A percentile compares a stretch with the other conserved stretches of the same genome.
phyloP scores from a whole-genome alignment of 2,888 invertebrate genomes.

The Parochlus steinenii region DNA sequence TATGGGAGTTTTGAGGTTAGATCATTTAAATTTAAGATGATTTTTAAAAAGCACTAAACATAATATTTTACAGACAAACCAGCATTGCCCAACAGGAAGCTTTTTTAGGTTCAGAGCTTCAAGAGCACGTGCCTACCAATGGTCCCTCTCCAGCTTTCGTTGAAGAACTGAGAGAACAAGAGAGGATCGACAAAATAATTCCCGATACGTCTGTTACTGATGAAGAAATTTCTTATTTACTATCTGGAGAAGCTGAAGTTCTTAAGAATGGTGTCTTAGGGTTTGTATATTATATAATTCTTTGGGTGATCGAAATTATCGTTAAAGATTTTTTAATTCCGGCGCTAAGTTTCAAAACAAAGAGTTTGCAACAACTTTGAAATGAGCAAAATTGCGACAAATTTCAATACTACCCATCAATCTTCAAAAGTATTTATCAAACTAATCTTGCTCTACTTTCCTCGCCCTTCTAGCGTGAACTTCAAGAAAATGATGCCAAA shows the following conservation, averaged over 20 bases:
- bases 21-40: neutral
- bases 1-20: slow-evolving; percentile 52
- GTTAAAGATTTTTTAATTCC: no score
- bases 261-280: slow-evolving; percentile 49
- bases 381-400: no score
- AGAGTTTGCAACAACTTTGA: no score
- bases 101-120: neutral
- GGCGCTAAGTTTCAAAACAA: no score
- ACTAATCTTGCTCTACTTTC: no score
- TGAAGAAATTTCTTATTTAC: slow-evolving; percentile 47
- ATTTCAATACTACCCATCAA: no score
- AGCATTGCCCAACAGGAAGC: no score
- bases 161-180: slow-evolving; percentile 18
- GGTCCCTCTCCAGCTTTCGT: neutral
- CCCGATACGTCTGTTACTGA: slow-evolving; percentile 32
- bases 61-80: neutral
- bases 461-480: slow-evolving; percentile 38
- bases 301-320: slow-evolving; percentile 1
- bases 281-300: slow-evolving; percentile 25
- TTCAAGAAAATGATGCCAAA: slow-evolving; percentile 50
- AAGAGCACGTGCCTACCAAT: neutral
- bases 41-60: slow-evolving; percentile 1
- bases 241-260: slow-evolving; percentile 51
- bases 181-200: slow-evolving; percentile 11
- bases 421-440: neutral